Conservation (phyloP, 2,113 vertebrate genomes). For the Halichoerus grypus region DNA sequence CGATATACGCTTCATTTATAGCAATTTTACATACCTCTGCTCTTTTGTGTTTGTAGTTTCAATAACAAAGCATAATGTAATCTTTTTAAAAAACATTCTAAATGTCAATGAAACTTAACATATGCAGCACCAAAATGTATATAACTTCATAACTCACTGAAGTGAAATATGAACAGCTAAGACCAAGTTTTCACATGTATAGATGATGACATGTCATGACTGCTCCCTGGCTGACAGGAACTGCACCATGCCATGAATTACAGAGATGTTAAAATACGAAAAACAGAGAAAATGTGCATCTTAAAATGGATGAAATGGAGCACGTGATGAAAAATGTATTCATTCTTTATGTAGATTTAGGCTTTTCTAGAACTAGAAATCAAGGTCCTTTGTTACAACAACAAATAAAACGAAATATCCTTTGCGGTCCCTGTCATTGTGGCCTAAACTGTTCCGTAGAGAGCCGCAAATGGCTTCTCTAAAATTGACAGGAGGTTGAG, state of each 20-base stretch:
- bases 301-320: not conserved
- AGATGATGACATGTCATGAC: not conserved
- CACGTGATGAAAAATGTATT: not conserved
- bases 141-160: not conserved
- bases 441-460: not conserved
- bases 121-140: not conserved
- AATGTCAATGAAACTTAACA: not conserved
- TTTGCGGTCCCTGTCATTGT: not conserved
- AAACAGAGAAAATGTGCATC: not conserved
- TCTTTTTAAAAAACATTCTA: not conserved
- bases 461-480: not conserved
- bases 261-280: constrained; percentile 2
- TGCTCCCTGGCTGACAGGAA: not conserved
- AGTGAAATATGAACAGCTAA: constrained; percentile 6
- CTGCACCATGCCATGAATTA: not conserved
- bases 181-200: not conserved
- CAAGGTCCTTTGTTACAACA: not conserved
- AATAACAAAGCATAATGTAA: not conserved
- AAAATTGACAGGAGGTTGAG: not conserved
- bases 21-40: not conserved
- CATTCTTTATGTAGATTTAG: not conserved
- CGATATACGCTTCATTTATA: not conserved
- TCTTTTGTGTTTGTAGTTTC: not conserved
- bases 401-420: not conserved
- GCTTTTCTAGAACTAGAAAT: not conserved